Evolutionary conservation across 2,888 invertebrate species (phyloP).

Genomic region (Agrypnus murinus): DNA sequence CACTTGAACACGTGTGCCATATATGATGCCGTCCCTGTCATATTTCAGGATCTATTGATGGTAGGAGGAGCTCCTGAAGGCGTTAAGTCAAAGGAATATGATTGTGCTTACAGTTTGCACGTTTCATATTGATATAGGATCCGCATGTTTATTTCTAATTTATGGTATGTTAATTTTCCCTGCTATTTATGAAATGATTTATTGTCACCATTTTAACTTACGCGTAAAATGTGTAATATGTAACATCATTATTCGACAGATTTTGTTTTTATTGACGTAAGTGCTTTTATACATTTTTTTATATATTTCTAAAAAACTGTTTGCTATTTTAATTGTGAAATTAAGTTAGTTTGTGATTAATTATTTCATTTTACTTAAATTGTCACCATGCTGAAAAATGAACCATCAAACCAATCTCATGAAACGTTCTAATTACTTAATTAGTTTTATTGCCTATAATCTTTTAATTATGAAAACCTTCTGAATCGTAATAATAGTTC

Average conservation of each 20-base stretch:
- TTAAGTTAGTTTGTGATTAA: too few species aligned
- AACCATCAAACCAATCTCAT: too few species aligned
- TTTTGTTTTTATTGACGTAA: neutral
- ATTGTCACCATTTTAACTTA: slow-evolving; percentile 23
- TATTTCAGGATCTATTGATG: slow-evolving; percentile 63
- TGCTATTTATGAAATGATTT: slow-evolving; percentile 48
- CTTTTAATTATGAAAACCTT: too few species aligned
- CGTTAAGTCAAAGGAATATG: slow-evolving; percentile 71
- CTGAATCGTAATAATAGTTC: too few species aligned
- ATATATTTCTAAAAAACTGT: too few species aligned
- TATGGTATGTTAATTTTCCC: slow-evolving; percentile 51
- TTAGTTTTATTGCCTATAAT: too few species aligned
- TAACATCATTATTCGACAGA: neutral
- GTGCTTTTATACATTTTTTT: too few species aligned
- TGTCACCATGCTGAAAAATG: too few species aligned
- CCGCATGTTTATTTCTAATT: slow-evolving; percentile 53
- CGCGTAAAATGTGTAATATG: slow-evolving; percentile 2
- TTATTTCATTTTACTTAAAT: too few species aligned
- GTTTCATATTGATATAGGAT: slow-evolving; percentile 69
- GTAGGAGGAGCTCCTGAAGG: slow-evolving; percentile 67
- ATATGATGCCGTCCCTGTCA: slow-evolving; percentile 51
- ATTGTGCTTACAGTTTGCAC: slow-evolving; percentile 58
- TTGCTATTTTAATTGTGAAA: too few species aligned
- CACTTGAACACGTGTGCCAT: slow-evolving; percentile 54
- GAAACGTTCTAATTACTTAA: too few species aligned